phyloP scores from a whole-genome alignment of 1,140 invertebrate species.

The Scylla paramamosain region DNA sequence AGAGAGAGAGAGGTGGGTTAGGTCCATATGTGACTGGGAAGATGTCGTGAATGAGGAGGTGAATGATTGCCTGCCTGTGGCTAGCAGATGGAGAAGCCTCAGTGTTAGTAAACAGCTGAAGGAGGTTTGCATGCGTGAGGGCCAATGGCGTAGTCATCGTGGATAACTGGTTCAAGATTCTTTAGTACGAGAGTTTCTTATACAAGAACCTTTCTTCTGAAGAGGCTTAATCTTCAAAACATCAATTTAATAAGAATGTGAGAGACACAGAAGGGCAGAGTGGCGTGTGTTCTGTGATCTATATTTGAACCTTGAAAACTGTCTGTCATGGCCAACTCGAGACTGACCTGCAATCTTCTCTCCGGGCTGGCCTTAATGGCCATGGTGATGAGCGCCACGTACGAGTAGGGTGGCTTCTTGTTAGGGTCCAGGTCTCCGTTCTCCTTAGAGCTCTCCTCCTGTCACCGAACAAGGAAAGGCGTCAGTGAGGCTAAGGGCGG shows the following conservation, averaged over 20 bases:
- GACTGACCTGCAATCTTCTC: constrained; percentile 88
- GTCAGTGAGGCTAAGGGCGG: too few species aligned
- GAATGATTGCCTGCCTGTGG: neutral
- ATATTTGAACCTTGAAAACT: neutral
- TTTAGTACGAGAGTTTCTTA: too few species aligned
- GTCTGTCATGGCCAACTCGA: neutral
- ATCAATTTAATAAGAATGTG: too few species aligned
- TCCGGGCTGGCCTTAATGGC: constrained; percentile 91
- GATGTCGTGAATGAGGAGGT: neutral
- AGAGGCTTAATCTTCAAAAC: too few species aligned
- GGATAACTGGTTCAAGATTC: neutral
- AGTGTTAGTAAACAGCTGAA: constrained; percentile 2
- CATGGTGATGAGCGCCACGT: constrained; percentile 97
- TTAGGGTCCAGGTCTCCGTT: constrained; percentile 76
- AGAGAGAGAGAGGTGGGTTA: too few species aligned
- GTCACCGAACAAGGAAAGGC: neutral
- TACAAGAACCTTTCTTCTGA: too few species aligned
- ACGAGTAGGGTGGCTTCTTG: constrained; percentile 92
- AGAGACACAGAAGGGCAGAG: too few species aligned
- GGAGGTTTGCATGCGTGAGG: neutral
- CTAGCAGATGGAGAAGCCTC: neutral
- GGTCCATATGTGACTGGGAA: neutral
- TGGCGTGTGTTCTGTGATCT: too few species aligned
- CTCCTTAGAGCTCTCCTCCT: constrained; percentile 69
- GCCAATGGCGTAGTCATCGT: neutral